These are phyloP conservation scores for Coranthus polyacanthus DNA, from an alignment of 2,797 vertebrate genomes.

Conservation along the genomic window DNA sequence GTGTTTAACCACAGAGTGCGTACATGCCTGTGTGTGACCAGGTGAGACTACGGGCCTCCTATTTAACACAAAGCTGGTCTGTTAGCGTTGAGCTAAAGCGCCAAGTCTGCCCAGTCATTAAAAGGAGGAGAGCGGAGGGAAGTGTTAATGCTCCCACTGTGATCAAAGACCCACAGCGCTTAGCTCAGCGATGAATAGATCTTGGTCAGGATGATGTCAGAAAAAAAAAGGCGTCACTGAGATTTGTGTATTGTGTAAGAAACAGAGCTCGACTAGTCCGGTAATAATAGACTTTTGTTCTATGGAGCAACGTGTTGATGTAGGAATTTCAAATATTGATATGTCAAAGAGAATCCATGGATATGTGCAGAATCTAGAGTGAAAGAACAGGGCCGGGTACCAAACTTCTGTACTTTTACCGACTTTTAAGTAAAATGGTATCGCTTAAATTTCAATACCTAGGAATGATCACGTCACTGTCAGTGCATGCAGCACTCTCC, in stretches of 20 bases:
- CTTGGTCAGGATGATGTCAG: constrained; percentile 29
- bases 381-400: too few species aligned
- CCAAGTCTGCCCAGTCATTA: constrained; percentile 27
- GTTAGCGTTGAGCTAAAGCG: constrained; percentile 49
- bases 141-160: constrained; percentile 26
- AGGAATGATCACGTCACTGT: too few species aligned
- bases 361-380: too few species aligned
- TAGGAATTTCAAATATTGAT: too few species aligned
- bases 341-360: too few species aligned
- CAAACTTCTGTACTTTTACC: too few species aligned
- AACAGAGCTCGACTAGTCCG: neutral
- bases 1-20: constrained; percentile 12
- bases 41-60: constrained; percentile 44
- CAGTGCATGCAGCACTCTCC: too few species aligned
- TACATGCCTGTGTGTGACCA: constrained; percentile 18
- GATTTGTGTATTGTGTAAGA: neutral
- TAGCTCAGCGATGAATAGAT: constrained; percentile 30
- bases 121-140: constrained; percentile 14
- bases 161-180: constrained; percentile 60
- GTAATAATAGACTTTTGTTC: neutral
- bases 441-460: too few species aligned
- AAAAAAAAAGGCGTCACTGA: constrained; percentile 23
- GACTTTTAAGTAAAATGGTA: too few species aligned
- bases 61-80: constrained; percentile 61
- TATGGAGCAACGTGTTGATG: neutral